These are phyloP conservation scores for Amblyornis subalaris DNA, from an alignment of 2,113 vertebrate species.

Conservation along the genomic window DNA sequence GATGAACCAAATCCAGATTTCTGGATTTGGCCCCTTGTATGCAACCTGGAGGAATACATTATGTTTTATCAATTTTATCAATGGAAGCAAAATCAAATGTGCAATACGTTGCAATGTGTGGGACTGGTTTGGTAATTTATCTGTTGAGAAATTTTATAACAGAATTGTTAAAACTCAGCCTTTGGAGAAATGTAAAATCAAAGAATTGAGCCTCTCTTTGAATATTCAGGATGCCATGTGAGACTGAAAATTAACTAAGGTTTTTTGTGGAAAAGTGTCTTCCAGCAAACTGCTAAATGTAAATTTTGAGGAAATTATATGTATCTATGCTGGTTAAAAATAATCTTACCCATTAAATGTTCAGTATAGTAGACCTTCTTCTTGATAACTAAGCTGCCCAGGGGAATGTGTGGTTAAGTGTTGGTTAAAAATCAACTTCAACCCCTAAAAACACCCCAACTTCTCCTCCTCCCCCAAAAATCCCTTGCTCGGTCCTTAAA, in stretches of 20 bases:
- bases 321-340: background rate
- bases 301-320: background rate
- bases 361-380: background rate
- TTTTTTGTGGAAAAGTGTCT: background rate
- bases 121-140: background rate
- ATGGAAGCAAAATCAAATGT: background rate
- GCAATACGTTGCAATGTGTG: background rate
- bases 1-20: background rate
- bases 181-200: background rate
- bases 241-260: background rate
- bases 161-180: background rate
- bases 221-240: background rate
- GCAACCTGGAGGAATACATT: background rate
- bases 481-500: background rate
- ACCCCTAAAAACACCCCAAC: background rate
- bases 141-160: background rate
- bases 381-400: background rate
- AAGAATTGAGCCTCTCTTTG: background rate
- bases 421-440: background rate
- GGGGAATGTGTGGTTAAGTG: background rate
- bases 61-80: background rate
- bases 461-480: background rate
- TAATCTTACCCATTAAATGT: background rate
- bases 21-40: background rate
- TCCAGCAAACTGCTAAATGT: background rate